These are phyloP conservation scores for Polydrusus cervinus DNA, from an alignment of 2,888 invertebrate species.

Conservation along the genomic window DNA sequence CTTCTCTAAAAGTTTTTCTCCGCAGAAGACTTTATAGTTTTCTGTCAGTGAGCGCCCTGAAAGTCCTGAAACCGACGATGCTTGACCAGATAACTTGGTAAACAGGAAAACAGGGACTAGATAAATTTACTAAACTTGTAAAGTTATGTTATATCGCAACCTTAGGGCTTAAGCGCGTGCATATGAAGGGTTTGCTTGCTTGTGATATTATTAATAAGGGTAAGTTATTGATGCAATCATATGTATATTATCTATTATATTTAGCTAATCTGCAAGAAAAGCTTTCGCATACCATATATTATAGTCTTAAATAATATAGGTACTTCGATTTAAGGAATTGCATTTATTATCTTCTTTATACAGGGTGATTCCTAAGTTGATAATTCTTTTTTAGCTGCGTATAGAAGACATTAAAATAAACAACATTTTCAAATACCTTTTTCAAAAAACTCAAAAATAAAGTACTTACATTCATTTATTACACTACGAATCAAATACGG, in stretches of 20 bases:
- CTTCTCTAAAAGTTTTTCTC: neutral
- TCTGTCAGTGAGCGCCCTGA: neutral
- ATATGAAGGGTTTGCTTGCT: neutral
- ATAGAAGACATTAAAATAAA: no score
- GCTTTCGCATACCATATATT: no score
- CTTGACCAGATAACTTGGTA: conserved; percentile 3
- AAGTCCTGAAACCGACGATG: conserved; percentile 3
- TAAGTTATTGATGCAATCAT: neutral
- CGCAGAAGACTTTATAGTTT: neutral
- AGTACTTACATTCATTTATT: no score
- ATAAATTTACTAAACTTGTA: conserved; percentile 13
- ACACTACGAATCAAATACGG: no score
- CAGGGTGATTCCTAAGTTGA: no score
- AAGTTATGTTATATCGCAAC: conserved; percentile 10
- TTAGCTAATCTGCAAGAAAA: neutral
- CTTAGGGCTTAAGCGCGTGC: conserved; percentile 4
- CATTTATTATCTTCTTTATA: no score
- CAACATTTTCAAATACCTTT: no score
- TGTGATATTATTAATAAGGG: conserved; percentile 1
- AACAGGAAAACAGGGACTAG: conserved; percentile 17
- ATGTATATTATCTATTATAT: no score
- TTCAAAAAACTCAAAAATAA: no score
- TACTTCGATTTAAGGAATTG: no score
- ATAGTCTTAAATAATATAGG: no score
- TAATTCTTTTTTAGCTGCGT: no score